These are phyloP conservation scores for Sycobia sp. DNA, from an alignment of 1,140 invertebrate species.

Conservation along the genomic window DNA sequence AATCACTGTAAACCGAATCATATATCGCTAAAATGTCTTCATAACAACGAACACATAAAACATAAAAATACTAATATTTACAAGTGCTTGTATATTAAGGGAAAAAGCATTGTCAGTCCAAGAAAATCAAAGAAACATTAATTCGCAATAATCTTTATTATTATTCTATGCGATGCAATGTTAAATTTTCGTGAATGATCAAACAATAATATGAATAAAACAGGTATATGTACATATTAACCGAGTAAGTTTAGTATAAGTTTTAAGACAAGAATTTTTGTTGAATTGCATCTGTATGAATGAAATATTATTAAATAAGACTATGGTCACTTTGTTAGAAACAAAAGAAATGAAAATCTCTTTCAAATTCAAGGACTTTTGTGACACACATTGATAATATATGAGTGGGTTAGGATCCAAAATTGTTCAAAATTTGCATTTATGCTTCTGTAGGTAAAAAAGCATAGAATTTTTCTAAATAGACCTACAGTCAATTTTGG, in stretches of 20 bases:
- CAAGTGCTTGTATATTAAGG: slow-evolving; percentile 19
- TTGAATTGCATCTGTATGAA: slow-evolving; percentile 23
- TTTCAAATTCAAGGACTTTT: slow-evolving; percentile 28
- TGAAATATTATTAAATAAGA: slow-evolving; percentile 31
- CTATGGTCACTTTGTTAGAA: slow-evolving; percentile 28
- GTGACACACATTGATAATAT: slow-evolving; percentile 24
- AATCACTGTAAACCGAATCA: slow-evolving; percentile 22
- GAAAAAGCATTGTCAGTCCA: slow-evolving; percentile 29
- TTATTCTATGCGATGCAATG: slow-evolving; percentile 23
- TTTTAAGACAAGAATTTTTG: slow-evolving; percentile 27
- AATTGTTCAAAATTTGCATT: slow-evolving; percentile 28
- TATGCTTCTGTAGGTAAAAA: slow-evolving; percentile 7
- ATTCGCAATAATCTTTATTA: slow-evolving; percentile 29
- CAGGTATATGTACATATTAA: slow-evolving; percentile 32
- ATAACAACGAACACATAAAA: slow-evolving; percentile 29
- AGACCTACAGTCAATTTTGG: slow-evolving; percentile 29
- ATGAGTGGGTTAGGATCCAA: slow-evolving; percentile 27
- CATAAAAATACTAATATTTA: slow-evolving; percentile 24
- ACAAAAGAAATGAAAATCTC: slow-evolving; percentile 29
- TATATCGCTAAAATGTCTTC: slow-evolving; percentile 27
- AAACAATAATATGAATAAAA: slow-evolving; percentile 32
- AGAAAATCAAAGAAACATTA: slow-evolving; percentile 23
- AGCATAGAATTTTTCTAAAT: slow-evolving; percentile 10
- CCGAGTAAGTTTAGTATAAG: slow-evolving; percentile 30
- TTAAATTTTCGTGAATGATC: slow-evolving; percentile 32